Evolutionary conservation across 2,888 invertebrate species (phyloP).

Genomic region (Phorcus lineatus): DNA sequence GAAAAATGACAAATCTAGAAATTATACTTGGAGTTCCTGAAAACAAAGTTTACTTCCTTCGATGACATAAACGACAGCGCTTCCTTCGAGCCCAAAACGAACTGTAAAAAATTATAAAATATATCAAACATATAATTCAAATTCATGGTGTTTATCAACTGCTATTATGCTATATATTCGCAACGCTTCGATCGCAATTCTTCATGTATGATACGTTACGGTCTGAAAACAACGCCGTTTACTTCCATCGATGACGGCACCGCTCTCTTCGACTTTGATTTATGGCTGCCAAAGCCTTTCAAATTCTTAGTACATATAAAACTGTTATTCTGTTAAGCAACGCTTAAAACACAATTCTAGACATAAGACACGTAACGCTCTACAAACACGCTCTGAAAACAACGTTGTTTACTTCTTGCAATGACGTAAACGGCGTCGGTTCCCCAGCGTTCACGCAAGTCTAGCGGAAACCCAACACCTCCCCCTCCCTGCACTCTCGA

Average conservation of each 20-base stretch:
- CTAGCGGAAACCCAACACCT: not conserved
- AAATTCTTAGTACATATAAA: not conserved
- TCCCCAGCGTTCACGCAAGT: not conserved
- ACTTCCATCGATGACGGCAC: not conserved
- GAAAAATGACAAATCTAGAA: no score
- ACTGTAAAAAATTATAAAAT: no score
- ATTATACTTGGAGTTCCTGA: not conserved
- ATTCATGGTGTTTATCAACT: slow-evolving; percentile 3
- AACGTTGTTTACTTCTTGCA: not conserved
- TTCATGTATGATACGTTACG: not conserved
- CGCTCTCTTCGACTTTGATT: not conserved
- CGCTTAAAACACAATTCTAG: slow-evolving; percentile 22
- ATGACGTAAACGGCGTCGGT: not conserved
- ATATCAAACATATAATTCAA: no score
- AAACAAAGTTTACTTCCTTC: not conserved
- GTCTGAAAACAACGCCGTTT: not conserved
- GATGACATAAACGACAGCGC: not conserved
- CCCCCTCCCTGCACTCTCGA: not conserved
- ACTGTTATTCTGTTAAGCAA: not conserved
- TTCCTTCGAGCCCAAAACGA: slow-evolving; percentile 7
- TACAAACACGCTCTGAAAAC: slow-evolving; percentile 13
- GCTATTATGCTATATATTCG: not conserved
- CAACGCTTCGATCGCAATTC: slow-evolving; percentile 17
- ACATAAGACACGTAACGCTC: not conserved
- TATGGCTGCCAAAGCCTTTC: not conserved